Evolutionary conservation across 2,113 vertebrate species (phyloP), one percentile per base, ranked within the genome.

Genomic region (Carassius gibelio): DNA sequence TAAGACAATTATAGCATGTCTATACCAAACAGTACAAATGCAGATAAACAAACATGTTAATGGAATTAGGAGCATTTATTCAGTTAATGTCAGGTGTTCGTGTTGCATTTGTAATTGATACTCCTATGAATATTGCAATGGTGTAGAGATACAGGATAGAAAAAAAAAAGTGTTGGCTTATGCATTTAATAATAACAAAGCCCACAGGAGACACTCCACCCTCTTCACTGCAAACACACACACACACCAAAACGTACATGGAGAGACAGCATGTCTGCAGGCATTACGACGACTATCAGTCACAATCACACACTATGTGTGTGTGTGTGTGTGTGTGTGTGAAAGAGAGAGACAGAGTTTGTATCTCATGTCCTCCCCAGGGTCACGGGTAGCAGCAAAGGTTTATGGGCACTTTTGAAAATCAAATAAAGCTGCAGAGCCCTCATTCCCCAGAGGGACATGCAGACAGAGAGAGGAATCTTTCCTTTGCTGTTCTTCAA

Each of bases 121-220:
- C 74, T 19, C 71, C 76, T 30, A 84, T 83, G 82, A 88, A 81
- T 13, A 87, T 86, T 82, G 82, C 85, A 88, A 62, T 26, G 26
- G 45, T 52, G 38, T 76, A 45, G 82, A 71, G 52, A 83, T 75
- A 64, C 48, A 81, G 77, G 21, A 34, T 36, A 23, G 45, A 19
- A 59, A 81, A 68, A 21, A 52, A 75, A 21, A 52, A 75, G 38
- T 71, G 83, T 64, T n/a, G 23, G 69, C 19, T 62, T 55, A 75
- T 48, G 38, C 45, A 72, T 90, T 64, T 85, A 82, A 86, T 87
- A 88, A 86, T 81, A 82, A 84, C 79, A 42, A 45, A 75, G 74
- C 82, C 55, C 84, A 55, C 36, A 59, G 48, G 83, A 75, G 23
- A n/a, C 30, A 26, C 80, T 74, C 75, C 30, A 84, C 71, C 52